Evolutionary conservation across 2,888 invertebrate species (phyloP), one percentile per base, ranked within the genome.

Genomic region (Drosophila differens): DNA sequence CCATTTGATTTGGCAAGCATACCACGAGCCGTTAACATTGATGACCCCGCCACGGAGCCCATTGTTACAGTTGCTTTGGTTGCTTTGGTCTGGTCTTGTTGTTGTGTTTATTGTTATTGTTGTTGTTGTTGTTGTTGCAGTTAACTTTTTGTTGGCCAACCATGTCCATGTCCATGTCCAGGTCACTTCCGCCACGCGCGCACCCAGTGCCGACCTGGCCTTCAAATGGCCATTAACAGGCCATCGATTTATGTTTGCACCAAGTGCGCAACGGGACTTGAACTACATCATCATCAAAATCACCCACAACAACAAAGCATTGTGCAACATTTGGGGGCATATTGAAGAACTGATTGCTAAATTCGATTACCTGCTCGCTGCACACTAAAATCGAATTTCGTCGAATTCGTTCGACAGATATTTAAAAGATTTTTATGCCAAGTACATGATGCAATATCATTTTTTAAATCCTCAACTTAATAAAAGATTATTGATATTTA

Each of bases 211-310:
- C 76, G 82, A 71, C 71, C 75, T 87, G 89, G 83, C 83, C 90
- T 87, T 85, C 88, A 81, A 84, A 79, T 72, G 66, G 62, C 87
- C 80, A 84, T 89, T 88, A 88, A 81, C 70, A 75, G 83, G 72
- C 82, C 87, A 84, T 85, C 85, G 85, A 85, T 85, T 87, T 81
- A 70, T 86, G 85, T 78, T 30, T 62, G 70, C 59, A 54, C 81
- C 83, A 76, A 83, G 83, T 83, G 82, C 82, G 72, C 66, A 49
- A 73, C 65, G 63, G 49, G 57, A 57, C 57, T 44, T 41, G 74
- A 62, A 66, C 79, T 69, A 74, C 82, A 74, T 79, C 80, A 81
- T 75, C 59, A 49, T 39, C 57, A 39, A 39, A 57, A 57, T 32
- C 33, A 16, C 22, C 16, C 16, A 33, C 28, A 55, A 39, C 57